Evolutionary conservation across 2,888 invertebrate genomes (phyloP).

Genomic region (Dugesia japonica): DNA sequence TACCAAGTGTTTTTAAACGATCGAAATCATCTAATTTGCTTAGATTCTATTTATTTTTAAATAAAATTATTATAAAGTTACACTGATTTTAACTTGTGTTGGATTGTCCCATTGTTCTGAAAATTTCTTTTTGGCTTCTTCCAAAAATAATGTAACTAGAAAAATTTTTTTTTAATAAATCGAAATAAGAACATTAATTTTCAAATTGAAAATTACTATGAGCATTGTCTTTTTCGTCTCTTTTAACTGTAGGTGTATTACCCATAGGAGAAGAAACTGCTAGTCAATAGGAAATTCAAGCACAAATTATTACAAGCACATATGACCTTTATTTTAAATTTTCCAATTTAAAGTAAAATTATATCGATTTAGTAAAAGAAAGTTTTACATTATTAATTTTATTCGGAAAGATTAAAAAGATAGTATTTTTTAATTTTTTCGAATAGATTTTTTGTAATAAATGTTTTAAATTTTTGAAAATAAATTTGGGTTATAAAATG

Average conservation of each 20-base stretch:
- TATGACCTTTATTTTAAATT: not conserved
- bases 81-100: slow-evolving; percentile 48
- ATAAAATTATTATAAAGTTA: slow-evolving; percentile 22
- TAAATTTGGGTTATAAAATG: too few relatives aligned
- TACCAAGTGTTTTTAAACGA: slow-evolving; percentile 91
- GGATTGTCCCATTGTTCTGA: slow-evolving; percentile 90
- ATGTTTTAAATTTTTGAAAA: too few relatives aligned
- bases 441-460: too few relatives aligned
- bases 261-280: not conserved
- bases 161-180: too few relatives aligned
- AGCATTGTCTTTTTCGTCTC: not conserved
- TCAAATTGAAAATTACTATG: not conserved
- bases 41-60: slow-evolving; percentile 38
- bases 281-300: not conserved
- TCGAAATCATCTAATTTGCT: slow-evolving; percentile 92
- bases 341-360: not conserved
- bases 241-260: not conserved
- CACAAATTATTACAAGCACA: not conserved
- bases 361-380: not conserved
- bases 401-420: not conserved
- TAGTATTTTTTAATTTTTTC: not conserved
- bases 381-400: not conserved
- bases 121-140: slow-evolving; percentile 90
- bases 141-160: slow-evolving; percentile 81
- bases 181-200: too few relatives aligned